Evolutionary conservation across 53 echinoderm and acorn worm genomes (phyloP).

Genomic region (Holothuria leucospilota): DNA sequence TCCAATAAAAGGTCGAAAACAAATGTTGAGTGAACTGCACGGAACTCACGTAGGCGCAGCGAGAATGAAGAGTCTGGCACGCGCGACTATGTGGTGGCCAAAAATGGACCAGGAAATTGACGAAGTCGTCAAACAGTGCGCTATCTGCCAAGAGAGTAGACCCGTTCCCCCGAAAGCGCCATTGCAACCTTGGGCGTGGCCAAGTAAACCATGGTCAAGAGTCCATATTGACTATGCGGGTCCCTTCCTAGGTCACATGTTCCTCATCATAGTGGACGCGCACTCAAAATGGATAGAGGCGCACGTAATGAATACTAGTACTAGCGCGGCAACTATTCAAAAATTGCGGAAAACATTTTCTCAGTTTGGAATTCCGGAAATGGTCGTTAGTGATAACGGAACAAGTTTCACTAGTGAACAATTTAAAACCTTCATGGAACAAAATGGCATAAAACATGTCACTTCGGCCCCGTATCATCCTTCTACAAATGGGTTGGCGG

Average conservation of each 20-base stretch:
- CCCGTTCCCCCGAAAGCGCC: conserved; percentile 54
- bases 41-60: not conserved
- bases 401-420: not conserved
- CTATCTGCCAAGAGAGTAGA: conserved; percentile 24
- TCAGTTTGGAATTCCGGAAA: not conserved
- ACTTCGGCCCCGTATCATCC: conserved; percentile 49
- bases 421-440: not conserved
- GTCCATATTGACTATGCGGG: conserved; percentile 64
- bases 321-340: no score
- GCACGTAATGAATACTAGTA: conserved; percentile 37
- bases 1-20: conserved; percentile 31
- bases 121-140: not conserved
- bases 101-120: conserved; percentile 61
- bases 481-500: conserved; percentile 15
- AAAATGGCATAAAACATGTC: conserved; percentile 16
- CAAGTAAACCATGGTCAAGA: conserved; percentile 52
- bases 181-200: conserved; percentile 59
- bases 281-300: conserved; percentile 72
- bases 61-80: conserved; percentile 62
- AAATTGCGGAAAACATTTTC: no score
- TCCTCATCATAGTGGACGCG: conserved; percentile 61
- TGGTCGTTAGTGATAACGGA: not conserved
- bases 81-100: conserved; percentile 61
- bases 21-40: conserved; percentile 53
- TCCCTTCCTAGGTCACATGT: conserved; percentile 49